phyloP scores from a whole-genome alignment of 2,888 invertebrate genomes.

The Tuberolachnus salignus region DNA sequence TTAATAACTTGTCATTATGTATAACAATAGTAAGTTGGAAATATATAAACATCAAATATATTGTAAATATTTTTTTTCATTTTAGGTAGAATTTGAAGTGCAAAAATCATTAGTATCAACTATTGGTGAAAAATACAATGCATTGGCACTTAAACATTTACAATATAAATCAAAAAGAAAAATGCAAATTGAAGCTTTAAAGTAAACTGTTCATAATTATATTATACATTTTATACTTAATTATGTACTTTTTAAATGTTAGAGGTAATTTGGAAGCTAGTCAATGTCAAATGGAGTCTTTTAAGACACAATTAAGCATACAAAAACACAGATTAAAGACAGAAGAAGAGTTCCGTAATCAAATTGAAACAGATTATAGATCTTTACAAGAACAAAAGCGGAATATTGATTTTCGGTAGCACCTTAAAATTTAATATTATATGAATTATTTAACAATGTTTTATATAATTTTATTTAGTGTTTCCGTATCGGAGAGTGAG shows the following conservation, averaged over 20 bases:
- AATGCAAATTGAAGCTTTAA: constrained; percentile 61
- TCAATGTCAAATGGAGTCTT: constrained; percentile 61
- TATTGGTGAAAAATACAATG: constrained; percentile 61
- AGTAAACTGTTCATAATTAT: constrained; percentile 58
- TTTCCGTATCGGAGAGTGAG: constrained; percentile 51
- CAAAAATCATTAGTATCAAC: constrained; percentile 60
- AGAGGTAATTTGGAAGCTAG: constrained; percentile 61
- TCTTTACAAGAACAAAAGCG: constrained; percentile 60
- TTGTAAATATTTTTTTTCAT: background rate
- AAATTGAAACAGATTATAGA: constrained; percentile 61
- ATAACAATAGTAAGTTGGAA: too few relatives aligned
- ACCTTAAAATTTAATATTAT: background rate
- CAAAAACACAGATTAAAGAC: constrained; percentile 61
- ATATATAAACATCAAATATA: too few relatives aligned
- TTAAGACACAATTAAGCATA: constrained; percentile 61
- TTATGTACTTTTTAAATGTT: constrained; percentile 29
- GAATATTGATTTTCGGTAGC: constrained; percentile 59
- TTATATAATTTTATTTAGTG: constrained; percentile 1
- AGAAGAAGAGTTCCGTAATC: constrained; percentile 61
- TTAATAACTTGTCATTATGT: too few relatives aligned
- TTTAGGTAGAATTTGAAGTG: constrained; percentile 61
- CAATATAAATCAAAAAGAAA: constrained; percentile 61
- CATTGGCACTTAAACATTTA: constrained; percentile 61
- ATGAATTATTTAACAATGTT: background rate
- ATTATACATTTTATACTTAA: background rate